These are phyloP conservation scores for Nothobranchius furzeri DNA, from an alignment of 2,113 vertebrate genomes.

Conservation along the genomic window DNA sequence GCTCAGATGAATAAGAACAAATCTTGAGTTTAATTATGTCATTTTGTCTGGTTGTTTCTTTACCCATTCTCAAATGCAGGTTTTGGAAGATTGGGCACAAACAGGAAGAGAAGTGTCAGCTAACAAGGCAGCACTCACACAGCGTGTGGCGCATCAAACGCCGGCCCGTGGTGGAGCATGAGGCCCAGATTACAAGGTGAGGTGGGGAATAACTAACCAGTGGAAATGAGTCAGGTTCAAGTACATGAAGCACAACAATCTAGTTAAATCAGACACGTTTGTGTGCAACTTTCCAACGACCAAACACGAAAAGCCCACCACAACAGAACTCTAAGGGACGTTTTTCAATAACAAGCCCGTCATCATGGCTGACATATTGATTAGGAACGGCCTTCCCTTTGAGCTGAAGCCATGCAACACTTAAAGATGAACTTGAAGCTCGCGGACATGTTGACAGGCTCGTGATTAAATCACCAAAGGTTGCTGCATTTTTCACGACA, in stretches of 20 bases:
- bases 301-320: no score
- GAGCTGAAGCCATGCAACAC: slow-evolving; percentile 38
- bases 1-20: slow-evolving; percentile 66
- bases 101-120: slow-evolving; percentile 58
- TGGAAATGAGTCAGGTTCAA: slow-evolving; percentile 5
- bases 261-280: no score
- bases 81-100: slow-evolving; percentile 45
- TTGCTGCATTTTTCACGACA: slow-evolving; percentile 62
- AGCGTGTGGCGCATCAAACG: slow-evolving; percentile 34
- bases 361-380: slow-evolving; percentile 67
- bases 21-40: slow-evolving; percentile 72
- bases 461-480: slow-evolving; percentile 65
- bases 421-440: slow-evolving; percentile 61
- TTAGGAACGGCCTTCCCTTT: slow-evolving; percentile 45
- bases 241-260: no score
- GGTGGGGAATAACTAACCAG: slow-evolving; percentile 56
- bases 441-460: slow-evolving; percentile 55
- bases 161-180: slow-evolving; percentile 6
- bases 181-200: slow-evolving; percentile 25
- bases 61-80: slow-evolving; percentile 47
- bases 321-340: slow-evolving; percentile 3
- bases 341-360: slow-evolving; percentile 54
- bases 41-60: slow-evolving; percentile 60
- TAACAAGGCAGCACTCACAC: slow-evolving; percentile 24
- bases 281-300: no score